Conservation (phyloP, 1,140 invertebrate species). For the Drosophila nannoptera region DNA sequence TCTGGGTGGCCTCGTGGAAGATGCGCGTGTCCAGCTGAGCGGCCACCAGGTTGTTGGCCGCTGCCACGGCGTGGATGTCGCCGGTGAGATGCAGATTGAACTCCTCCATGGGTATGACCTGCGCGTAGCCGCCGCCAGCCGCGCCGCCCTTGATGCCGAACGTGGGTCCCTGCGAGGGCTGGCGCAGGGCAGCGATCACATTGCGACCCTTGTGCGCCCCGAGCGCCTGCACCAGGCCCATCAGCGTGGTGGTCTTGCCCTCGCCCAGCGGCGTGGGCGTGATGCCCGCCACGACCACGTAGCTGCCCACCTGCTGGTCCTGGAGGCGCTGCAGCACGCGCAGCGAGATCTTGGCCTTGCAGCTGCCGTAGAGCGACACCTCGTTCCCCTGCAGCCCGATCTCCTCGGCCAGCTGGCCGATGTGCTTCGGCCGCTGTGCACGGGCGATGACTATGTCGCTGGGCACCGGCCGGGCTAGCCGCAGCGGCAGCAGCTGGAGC, state of each 20-base stretch:
- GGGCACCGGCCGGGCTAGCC: constrained; percentile 84
- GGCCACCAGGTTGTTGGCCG: constrained; percentile 98
- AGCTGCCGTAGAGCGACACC: constrained; percentile 93
- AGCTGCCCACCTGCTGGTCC: constrained; percentile 89
- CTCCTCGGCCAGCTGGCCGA: constrained; percentile 88
- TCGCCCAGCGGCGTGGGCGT: constrained; percentile 98
- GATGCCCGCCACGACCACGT: constrained; percentile 97
- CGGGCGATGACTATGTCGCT: constrained; percentile 95
- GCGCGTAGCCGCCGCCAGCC: constrained; percentile 74
- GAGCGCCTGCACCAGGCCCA: constrained; percentile 96
- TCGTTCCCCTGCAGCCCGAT: constrained; percentile 91
- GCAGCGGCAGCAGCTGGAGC: constrained; percentile 82
- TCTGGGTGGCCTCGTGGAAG: constrained; percentile 96
- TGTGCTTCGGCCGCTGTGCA: constrained; percentile 92
- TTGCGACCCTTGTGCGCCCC: constrained; percentile 91
- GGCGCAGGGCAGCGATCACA: constrained; percentile 96
- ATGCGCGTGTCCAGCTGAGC: constrained; percentile 96
- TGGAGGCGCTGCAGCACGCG: constrained; percentile 88
- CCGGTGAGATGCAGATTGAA: constrained; percentile 99
- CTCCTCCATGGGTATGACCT: constrained; percentile 99
- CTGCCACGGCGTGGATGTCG: constrained; percentile 98
- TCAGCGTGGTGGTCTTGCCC: constrained; percentile 97
- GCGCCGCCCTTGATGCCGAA: constrained; percentile 95
- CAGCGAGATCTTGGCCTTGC: constrained; percentile 96
- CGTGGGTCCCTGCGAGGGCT: constrained; percentile 98